Conservation (phyloP, 2,888 invertebrate species). For the Apamea crenata region DNA sequence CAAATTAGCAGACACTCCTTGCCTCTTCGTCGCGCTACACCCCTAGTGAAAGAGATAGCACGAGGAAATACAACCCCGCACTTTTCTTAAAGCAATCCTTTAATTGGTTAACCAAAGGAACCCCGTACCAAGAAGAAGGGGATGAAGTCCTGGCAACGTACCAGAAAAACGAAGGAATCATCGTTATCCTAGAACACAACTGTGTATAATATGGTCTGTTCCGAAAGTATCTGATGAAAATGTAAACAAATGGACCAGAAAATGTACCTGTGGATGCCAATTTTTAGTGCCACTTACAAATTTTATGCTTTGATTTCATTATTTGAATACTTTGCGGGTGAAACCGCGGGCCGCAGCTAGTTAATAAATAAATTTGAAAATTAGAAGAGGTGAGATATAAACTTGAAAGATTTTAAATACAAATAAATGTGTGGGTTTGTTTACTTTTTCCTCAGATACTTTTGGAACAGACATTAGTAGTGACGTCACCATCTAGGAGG, state of each 20-base stretch:
- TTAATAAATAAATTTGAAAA: no score
- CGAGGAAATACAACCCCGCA: background rate
- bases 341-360: no score
- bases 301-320: no score
- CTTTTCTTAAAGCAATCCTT: background rate
- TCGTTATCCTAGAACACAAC: slow-evolving; percentile 7
- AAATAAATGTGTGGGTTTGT: background rate
- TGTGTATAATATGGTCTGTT: background rate
- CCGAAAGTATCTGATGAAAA: no score
- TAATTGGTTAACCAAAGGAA: background rate
- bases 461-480: background rate
- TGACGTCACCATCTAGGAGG: slow-evolving; percentile 48
- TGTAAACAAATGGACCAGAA: no score
- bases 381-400: no score
- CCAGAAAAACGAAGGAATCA: slow-evolving; percentile 16
- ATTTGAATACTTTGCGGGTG: no score
- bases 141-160: background rate
- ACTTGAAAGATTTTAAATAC: no score
- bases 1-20: background rate
- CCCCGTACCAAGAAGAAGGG: background rate
- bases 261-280: no score
- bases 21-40: background rate
- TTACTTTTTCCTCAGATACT: background rate
- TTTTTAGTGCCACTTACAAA: no score
- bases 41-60: background rate